Evolutionary conservation across 2,797 vertebrate genomes (phyloP).

Genomic region (Parauchenoglanis ngamensis): DNA sequence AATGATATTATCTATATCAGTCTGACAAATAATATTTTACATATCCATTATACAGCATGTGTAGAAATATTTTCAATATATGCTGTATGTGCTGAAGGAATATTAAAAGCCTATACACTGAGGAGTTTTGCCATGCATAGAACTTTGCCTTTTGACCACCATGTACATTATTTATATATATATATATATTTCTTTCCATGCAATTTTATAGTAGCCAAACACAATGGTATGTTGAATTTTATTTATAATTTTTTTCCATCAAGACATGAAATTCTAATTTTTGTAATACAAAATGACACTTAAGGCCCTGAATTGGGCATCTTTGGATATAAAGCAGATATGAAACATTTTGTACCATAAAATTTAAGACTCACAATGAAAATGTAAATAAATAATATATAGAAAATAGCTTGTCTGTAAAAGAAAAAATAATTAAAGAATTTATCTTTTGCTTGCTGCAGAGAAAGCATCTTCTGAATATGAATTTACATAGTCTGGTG

Average conservation of each 20-base stretch:
- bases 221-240: constrained; percentile 63
- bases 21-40: not conserved
- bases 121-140: not conserved
- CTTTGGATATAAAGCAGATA: constrained; percentile 84
- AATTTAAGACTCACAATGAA: constrained; percentile 79
- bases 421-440: constrained; percentile 43
- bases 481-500: not conserved
- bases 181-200: too few species aligned
- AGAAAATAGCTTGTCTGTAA: constrained; percentile 54
- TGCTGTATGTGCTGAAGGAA: not conserved
- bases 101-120: not conserved
- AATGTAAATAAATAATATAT: constrained; percentile 70
- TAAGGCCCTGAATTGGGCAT: constrained; percentile 83
- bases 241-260: constrained; percentile 75
- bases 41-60: not conserved
- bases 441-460: not conserved
- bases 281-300: constrained; percentile 79
- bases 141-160: not conserved
- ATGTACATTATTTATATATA: not conserved
- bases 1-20: not conserved
- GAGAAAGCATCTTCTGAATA: constrained; percentile 1
- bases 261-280: constrained; percentile 77
- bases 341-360: constrained; percentile 68
- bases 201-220: not conserved
- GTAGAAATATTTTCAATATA: not conserved